Conservation (phyloP, 2,113 vertebrate species). For the Sciurus niger region DNA sequence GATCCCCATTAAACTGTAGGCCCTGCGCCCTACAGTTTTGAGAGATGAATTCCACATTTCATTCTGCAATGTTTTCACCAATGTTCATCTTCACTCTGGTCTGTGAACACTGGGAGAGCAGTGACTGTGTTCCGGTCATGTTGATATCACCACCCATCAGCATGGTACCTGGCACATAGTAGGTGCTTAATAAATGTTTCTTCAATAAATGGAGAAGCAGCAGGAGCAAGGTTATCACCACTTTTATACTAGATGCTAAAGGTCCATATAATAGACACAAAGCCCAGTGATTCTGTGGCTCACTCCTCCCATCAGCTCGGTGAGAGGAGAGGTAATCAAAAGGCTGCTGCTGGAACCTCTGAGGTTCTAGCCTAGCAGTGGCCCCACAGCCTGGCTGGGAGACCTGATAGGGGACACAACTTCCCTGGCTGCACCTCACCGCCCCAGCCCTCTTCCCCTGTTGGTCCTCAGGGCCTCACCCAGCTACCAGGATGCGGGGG, state of each 20-base stretch:
- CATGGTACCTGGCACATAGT: rapidly evolving
- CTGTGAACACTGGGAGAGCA: not conserved
- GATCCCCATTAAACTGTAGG: not conserved
- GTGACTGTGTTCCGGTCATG: not conserved
- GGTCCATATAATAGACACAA: not conserved
- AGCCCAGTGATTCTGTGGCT: not conserved
- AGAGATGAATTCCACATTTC: not conserved
- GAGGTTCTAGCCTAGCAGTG: rapidly evolving
- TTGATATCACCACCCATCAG: not conserved
- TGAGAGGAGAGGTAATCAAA: not conserved
- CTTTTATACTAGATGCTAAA: not conserved
- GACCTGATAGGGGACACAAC: not conserved
- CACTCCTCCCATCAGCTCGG: rapidly evolving
- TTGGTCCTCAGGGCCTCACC: constrained; percentile 86
- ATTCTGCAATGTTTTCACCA: not conserved
- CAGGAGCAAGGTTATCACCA: no score
- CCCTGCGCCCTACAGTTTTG: not conserved
- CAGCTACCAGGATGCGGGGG: constrained; percentile 95
- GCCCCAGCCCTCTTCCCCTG: rapidly evolving
- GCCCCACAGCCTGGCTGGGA: rapidly evolving
- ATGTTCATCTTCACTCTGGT: not conserved
- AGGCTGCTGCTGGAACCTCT: not conserved
- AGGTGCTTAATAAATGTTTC: not conserved
- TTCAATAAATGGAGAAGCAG: not conserved
- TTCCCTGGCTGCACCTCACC: not conserved